These are phyloP conservation scores for Halictus rubicundus DNA, from an alignment of 1,140 invertebrate genomes.

Conservation along the genomic window DNA sequence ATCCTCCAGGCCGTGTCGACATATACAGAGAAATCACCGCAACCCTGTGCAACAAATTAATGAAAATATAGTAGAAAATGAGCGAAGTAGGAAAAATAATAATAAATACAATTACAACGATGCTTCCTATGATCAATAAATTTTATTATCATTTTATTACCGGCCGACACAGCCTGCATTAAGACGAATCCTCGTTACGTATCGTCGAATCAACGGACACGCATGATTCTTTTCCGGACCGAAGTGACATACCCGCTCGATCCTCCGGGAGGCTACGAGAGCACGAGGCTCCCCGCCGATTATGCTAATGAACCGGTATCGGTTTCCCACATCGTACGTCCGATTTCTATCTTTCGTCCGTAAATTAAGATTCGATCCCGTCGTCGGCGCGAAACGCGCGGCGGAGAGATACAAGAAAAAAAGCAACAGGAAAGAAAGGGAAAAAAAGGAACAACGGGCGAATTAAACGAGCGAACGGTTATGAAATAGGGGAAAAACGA, in stretches of 20 bases:
- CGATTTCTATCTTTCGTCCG: not conserved
- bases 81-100: too few relatives aligned
- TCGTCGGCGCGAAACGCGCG: not conserved
- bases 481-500: not conserved
- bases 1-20: too few relatives aligned
- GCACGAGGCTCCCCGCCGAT: not conserved
- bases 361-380: not conserved
- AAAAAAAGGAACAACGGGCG: not conserved
- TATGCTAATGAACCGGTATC: slow-evolving; percentile 3
- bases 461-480: not conserved
- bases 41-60: too few relatives aligned
- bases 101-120: too few relatives aligned
- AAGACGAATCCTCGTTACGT: not conserved
- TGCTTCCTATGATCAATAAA: too few relatives aligned
- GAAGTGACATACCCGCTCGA: not conserved
- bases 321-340: not conserved
- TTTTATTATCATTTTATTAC: too few relatives aligned
- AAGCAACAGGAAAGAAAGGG: too few relatives aligned
- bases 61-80: too few relatives aligned
- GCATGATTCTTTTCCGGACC: not conserved
- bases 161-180: not conserved
- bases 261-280: not conserved
- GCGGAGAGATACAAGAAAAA: too few relatives aligned
- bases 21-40: too few relatives aligned
- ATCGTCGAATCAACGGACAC: not conserved